These are phyloP conservation scores for Pristionchus entomophagus DNA, from an alignment of 2,888 invertebrate species.

Conservation along the genomic window DNA sequence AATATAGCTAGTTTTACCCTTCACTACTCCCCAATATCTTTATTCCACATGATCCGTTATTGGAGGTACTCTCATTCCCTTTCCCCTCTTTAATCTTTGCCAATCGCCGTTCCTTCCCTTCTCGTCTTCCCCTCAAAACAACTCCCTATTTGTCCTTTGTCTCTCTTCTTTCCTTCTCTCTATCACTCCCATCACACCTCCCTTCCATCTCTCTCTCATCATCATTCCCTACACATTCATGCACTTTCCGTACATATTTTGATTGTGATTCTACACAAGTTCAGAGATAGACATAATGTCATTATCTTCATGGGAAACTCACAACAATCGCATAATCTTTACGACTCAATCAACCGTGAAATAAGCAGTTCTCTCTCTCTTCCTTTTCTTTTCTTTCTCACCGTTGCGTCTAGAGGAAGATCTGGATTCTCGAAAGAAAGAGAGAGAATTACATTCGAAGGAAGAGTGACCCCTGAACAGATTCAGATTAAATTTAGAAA, in stretches of 20 bases:
- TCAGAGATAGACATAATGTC: background rate
- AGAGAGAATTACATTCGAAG: background rate
- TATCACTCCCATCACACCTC: background rate
- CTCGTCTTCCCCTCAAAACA: conserved; percentile 25
- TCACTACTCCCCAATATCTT: background rate
- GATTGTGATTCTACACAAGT: too few relatives aligned
- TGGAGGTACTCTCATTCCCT: background rate
- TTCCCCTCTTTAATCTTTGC: background rate
- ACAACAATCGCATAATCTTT: background rate
- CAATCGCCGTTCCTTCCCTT: background rate
- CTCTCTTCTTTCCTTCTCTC: background rate
- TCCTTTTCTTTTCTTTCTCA: too few relatives aligned
- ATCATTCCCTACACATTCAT: too few relatives aligned
- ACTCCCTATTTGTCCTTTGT: background rate
- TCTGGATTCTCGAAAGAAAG: background rate
- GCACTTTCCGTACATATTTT: background rate
- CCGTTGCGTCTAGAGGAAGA: background rate
- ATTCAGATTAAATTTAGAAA: too few relatives aligned
- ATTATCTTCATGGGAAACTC: background rate
- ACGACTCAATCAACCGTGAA: background rate
- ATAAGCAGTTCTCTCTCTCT: too few relatives aligned
- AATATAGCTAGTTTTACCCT: background rate
- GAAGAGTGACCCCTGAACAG: background rate
- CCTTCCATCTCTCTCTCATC: background rate
- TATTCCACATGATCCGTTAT: background rate